Evolutionary conservation across 2,888 invertebrate species (phyloP).

Genomic region (Ethmia dodecea): DNA sequence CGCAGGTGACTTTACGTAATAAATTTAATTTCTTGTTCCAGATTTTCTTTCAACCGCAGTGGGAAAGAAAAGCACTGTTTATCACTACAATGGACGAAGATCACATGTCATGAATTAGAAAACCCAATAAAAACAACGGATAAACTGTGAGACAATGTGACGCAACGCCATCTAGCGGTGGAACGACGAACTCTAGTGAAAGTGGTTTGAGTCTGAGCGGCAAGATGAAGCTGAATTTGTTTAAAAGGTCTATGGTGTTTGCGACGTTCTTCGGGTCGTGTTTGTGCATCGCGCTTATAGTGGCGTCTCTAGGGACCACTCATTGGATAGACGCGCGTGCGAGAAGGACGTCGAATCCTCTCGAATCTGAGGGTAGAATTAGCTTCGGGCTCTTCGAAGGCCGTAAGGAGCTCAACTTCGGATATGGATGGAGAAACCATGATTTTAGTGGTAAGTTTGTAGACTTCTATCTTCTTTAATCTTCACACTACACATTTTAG

Average conservation of each 20-base stretch:
- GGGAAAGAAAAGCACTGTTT: constrained; percentile 24
- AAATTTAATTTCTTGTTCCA: constrained; percentile 43
- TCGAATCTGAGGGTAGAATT: constrained; percentile 84
- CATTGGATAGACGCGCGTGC: constrained; percentile 90
- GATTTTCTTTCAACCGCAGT: constrained; percentile 49
- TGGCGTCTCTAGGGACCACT: constrained; percentile 89
- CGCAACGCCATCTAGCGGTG: constrained; percentile 55
- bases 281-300: constrained; percentile 85
- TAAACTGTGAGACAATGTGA: constrained; percentile 46
- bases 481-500: too few relatives aligned
- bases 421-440: constrained; percentile 87
- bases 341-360: constrained; percentile 80
- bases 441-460: constrained; percentile 88
- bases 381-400: constrained; percentile 94
- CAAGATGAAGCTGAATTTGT: constrained; percentile 7
- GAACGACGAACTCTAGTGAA: constrained; percentile 40
- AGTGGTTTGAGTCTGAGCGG: constrained; percentile 34
- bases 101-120: constrained; percentile 37
- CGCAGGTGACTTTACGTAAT: too few relatives aligned
- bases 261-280: constrained; percentile 89
- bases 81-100: constrained; percentile 42
- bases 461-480: too few relatives aligned
- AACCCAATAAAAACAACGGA: constrained; percentile 35
- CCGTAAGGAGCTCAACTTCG: constrained; percentile 85
- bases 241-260: constrained; percentile 84